Evolutionary conservation across 2,888 invertebrate species (phyloP), one percentile per base, ranked within the genome.

Genomic region (Ceramica pisi): DNA sequence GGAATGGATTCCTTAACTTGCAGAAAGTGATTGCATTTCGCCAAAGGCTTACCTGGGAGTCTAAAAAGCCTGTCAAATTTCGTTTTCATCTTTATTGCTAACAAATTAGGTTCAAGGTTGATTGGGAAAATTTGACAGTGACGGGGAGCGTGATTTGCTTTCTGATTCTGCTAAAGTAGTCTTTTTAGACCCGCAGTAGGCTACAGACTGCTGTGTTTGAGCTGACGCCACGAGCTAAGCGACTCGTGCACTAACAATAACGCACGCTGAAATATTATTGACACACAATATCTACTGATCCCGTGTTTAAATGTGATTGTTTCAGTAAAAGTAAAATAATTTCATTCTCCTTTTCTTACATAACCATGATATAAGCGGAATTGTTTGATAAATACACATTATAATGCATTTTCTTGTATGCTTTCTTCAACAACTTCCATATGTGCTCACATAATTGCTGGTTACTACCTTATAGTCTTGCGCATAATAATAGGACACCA

Each of bases 301-400:
- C 50, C 16, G 21, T 72, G 73, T 78, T 63, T 76, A 77, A 44
- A 69, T 26, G 38, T 55, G 57, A 78, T 78, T 71, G 71, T 75
- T 74, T 67, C 31, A 71, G 41, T 19, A 62, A 41, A 62, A 46
- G 53, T 61, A 14, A 69, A 71, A 71, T 71, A 59, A 71, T 78
- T 81, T 69, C 64, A 68, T 62, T 67, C 51, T 55, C 41, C 62
- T 67, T 81, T 78, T 81, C 64, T 73, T 76, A 68, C 41, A 50
- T 71, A 67, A 67, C 48, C 31, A 46, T 53, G 59, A 57, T 80
- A 67, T 67, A 71, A 66, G 72, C 66, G 56, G 10, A 23, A 63
- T 67, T 78, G 81, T 74, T 78, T 70, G 10, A 62, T 76, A 76
- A 75, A 71, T 59, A 76, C 41, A 67, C 26, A 65, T 59, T 46